Conservation (phyloP, 2,797 vertebrate genomes). For the Eremophila alpestris region DNA sequence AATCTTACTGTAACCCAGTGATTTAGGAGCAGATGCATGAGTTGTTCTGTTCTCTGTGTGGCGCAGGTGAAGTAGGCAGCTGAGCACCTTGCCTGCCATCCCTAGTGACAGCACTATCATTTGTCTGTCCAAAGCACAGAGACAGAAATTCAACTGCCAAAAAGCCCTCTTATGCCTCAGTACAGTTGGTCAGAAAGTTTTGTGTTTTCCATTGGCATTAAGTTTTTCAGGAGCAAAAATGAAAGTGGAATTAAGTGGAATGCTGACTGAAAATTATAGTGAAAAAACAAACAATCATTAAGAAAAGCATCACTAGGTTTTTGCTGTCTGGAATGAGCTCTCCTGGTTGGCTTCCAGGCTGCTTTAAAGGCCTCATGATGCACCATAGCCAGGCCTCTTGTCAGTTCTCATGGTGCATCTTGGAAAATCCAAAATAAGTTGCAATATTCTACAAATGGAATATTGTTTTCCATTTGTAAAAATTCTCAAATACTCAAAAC, state of each 20-base stretch:
- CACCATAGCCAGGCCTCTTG: not conserved
- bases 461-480: not conserved
- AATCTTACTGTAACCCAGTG: not conserved
- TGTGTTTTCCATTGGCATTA: not conserved
- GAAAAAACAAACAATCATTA: not conserved
- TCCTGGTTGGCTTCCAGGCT: not conserved
- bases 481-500: not conserved
- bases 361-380: not conserved
- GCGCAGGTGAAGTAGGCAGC: not conserved
- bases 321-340: not conserved
- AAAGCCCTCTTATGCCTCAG: fast-evolving
- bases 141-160: not conserved
- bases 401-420: not conserved
- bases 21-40: not conserved
- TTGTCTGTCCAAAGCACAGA: not conserved
- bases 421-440: constrained; percentile 1
- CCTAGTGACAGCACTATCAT: not conserved
- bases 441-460: not conserved
- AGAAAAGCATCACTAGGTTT: not conserved
- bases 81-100: not conserved
- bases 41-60: not conserved
- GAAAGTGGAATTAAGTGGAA: not conserved
- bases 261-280: not conserved
- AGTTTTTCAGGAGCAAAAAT: not conserved
- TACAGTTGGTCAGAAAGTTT: not conserved